Percentiles rank a stretch among this genome's conserved stretches.
These are phyloP conservation scores for Melanotaenia parkinsoni DNA, from an alignment of 2,797 vertebrate genomes.

Conservation along the genomic window DNA sequence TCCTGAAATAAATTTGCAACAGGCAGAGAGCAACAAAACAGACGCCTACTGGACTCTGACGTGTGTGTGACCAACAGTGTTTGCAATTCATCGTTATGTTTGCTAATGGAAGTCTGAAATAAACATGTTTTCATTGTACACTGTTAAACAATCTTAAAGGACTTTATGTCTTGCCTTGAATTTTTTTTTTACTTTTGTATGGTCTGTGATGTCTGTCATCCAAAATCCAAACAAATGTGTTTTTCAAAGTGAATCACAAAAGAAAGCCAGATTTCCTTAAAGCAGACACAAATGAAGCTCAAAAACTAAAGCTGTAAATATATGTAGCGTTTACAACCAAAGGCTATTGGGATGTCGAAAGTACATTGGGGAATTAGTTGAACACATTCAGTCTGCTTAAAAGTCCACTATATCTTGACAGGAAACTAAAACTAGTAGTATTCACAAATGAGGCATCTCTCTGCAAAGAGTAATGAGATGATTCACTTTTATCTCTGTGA, in stretches of 20 bases:
- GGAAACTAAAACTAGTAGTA: constrained; percentile 24
- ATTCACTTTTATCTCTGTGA: constrained; percentile 63
- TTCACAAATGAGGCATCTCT: constrained; percentile 40
- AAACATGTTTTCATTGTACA: background rate
- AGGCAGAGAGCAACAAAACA: background rate
- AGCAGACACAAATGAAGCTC: constrained; percentile 15
- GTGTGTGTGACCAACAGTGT: background rate
- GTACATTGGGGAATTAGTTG: background rate
- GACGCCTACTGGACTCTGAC: background rate
- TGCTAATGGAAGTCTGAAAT: constrained; percentile 28
- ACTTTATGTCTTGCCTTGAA: background rate
- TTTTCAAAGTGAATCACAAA: constrained; percentile 16
- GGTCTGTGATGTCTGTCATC: background rate
- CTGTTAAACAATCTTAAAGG: background rate
- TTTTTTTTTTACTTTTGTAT: too few species aligned
- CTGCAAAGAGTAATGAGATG: constrained; percentile 27
- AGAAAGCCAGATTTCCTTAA: constrained; percentile 9
- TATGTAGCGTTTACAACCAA: background rate
- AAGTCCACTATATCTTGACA: constrained; percentile 5
- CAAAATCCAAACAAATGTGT: constrained; percentile 33
- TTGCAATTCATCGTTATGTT: constrained; percentile 28
- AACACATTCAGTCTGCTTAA: constrained; percentile 10
- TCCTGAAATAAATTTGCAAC: background rate
- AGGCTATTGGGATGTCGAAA: background rate
- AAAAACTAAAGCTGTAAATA: background rate